Evolutionary conservation across 2,113 vertebrate species (phyloP).

Genomic region (Xenopus laevis): DNA sequence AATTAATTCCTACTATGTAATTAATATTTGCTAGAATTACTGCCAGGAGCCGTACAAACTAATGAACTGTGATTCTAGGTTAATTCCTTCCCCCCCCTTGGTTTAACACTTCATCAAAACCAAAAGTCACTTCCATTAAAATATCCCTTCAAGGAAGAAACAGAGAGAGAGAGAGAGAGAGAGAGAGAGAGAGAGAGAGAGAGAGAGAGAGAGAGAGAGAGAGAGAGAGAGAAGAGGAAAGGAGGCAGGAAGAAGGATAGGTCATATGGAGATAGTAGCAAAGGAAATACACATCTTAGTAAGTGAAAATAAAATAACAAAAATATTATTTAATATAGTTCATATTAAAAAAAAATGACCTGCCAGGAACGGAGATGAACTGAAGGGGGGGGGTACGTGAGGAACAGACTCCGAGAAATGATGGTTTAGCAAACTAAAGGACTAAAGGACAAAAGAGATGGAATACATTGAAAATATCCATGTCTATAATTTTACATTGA

Average conservation of each 20-base stretch:
- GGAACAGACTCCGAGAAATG: slow-evolving; percentile 71
- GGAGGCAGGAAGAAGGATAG: slow-evolving; percentile 50
- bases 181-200: slow-evolving; percentile 59
- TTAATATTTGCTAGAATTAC: slow-evolving; percentile 77
- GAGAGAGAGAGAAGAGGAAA: slow-evolving; percentile 47
- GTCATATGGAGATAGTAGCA: slow-evolving; percentile 36
- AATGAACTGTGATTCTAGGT: slow-evolving; percentile 80
- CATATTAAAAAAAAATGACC: slow-evolving; percentile 14
- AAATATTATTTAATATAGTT: slow-evolving; percentile 15
- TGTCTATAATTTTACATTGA: slow-evolving; percentile 48
- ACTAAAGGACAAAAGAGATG: slow-evolving; percentile 53
- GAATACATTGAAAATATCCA: slow-evolving; percentile 55
- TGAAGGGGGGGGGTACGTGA: not conserved
- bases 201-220: slow-evolving; percentile 56
- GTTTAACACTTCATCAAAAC: slow-evolving; percentile 72
- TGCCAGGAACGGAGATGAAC: slow-evolving; percentile 3
- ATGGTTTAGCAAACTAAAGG: slow-evolving; percentile 71
- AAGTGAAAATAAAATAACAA: slow-evolving; percentile 42
- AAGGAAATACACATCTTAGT: slow-evolving; percentile 32
- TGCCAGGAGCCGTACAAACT: slow-evolving; percentile 64
- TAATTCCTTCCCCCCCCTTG: slow-evolving; percentile 65
- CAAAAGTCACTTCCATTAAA: slow-evolving; percentile 65
- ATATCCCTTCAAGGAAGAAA: slow-evolving; percentile 68
- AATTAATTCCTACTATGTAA: slow-evolving; percentile 86
- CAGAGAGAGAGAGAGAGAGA: slow-evolving; percentile 54